Evolutionary conservation across 37 sponge, comb jelly and placozoan genomes (phyloP), one percentile per base, ranked within the genome.

Genomic region (Amphimedon queenslandica): DNA sequence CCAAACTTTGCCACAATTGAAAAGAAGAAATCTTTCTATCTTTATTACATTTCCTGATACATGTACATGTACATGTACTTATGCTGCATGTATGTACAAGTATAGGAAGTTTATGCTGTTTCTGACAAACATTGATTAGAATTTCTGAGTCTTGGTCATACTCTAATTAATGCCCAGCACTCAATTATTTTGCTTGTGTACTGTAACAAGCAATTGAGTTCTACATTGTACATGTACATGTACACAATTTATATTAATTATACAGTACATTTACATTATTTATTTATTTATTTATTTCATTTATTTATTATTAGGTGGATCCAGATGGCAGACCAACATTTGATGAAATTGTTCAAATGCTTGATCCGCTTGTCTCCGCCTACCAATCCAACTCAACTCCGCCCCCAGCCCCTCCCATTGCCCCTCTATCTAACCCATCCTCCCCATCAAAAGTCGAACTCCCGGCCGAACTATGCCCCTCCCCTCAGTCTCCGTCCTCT

Each of bases 301-400:
- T 36, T 3, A n/a, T 39, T 58, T 29, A 0, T 20, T 1, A 36
- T 2, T 58, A 87, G 87, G 37, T 87, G 30, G 81, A 87, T 31
- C 87, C 87, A 34, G 77, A 80, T 42, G 72, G 70, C 37, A 43
- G 87, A 38, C 87, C 87, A 4, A 76, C 57, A 11, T 87, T 87
- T 76, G 70, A 70, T 23, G 77, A 80, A 33, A 71, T 70, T 10
- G 58, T 80, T 10, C 47, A 71, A 13, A 57, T 71, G 42, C 71
- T 87, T 25, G 81, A 74, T 38, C 5, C 23, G 40, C 55, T 71
- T 23, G 24, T 20, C 23, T 1, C 70, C 23, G 13, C 13, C 13
- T 8, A 47, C 13, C 51, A 40, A 13, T 47, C 53, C 8, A 13
- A 18, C 53, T 47, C 53, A 18, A 13, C 8, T 18, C 53, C 53